Conservation (phyloP, 2,888 invertebrate species). For the Merodon equestris region DNA sequence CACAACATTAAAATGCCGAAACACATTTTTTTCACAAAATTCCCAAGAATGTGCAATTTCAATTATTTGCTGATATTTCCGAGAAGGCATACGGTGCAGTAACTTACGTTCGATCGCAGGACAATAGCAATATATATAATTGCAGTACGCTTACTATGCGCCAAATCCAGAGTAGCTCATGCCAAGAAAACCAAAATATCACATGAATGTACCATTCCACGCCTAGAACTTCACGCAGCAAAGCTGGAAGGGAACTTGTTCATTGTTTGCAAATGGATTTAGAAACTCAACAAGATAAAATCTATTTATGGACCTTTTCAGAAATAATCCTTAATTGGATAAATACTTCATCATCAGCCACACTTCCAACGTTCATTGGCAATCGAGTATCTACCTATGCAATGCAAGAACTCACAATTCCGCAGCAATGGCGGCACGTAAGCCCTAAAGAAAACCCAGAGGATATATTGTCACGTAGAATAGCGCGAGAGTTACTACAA, state of each 20-base stretch:
- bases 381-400: not conserved
- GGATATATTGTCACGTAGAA: slow-evolving; percentile 4
- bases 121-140: not conserved
- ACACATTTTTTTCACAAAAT: not conserved
- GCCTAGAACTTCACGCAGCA: too few relatives aligned
- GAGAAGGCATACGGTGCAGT: too few relatives aligned
- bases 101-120: too few relatives aligned
- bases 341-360: not conserved
- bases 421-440: slow-evolving; percentile 4
- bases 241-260: too few relatives aligned
- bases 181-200: too few relatives aligned
- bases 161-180: not conserved
- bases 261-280: too few relatives aligned
- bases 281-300: not conserved
- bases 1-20: slow-evolving; percentile 6
- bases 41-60: not conserved
- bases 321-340: slow-evolving; percentile 1
- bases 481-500: slow-evolving; percentile 8
- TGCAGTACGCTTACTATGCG: not conserved
- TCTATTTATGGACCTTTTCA: not conserved
- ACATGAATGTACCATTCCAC: too few relatives aligned
- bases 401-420: not conserved
- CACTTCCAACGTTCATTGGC: not conserved
- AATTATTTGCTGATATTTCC: not conserved
- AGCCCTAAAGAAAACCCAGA: not conserved